A percentile compares a stretch with the other conserved stretches of the same genome.
Conservation (phyloP, 1,140 invertebrate genomes). For the Drosophila chauvacae region DNA sequence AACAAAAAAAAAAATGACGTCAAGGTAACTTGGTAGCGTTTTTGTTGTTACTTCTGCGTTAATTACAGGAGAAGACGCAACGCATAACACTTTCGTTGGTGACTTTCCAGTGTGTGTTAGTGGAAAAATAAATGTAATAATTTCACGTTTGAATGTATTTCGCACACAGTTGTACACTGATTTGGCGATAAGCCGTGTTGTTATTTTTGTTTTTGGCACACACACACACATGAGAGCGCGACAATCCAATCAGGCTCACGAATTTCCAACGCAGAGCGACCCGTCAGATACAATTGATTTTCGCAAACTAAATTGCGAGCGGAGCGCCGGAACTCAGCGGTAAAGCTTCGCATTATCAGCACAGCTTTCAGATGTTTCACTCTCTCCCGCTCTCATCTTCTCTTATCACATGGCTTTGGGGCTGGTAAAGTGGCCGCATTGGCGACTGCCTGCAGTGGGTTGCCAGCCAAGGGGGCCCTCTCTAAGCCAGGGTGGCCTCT, state of each 20-base stretch:
- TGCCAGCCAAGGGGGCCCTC: conserved; percentile 12
- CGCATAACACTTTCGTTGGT: conserved; percentile 71
- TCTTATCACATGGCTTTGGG: conserved; percentile 64
- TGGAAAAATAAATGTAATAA: conserved; percentile 53
- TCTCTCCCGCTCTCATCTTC: conserved; percentile 36
- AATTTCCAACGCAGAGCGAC: conserved; percentile 37
- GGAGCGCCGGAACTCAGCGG: conserved; percentile 40
- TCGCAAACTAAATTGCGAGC: conserved; percentile 70
- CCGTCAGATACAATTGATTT: conserved; percentile 75
- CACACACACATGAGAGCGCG: conserved; percentile 13
- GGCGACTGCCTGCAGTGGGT: conserved; percentile 33
- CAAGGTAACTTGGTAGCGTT: conserved; percentile 70
- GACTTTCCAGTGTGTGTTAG: conserved; percentile 35
- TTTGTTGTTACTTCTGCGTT: conserved; percentile 38
- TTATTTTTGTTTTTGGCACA: conserved; percentile 56
- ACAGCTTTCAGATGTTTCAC: conserved; percentile 52
- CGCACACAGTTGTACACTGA: conserved; percentile 54
- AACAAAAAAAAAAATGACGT: conserved; percentile 70
- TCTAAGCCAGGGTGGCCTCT: conserved; percentile 24
- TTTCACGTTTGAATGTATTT: conserved; percentile 55
- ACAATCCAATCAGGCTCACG: conserved; percentile 58
- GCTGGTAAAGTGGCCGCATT: conserved; percentile 64
- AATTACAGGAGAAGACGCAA: conserved; percentile 66
- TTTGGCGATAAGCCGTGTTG: conserved; percentile 71
- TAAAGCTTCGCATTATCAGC: conserved; percentile 67